Evolutionary conservation across 2,113 vertebrate genomes (phyloP), one percentile per base, ranked within the genome.

Genomic region (Phyllopteryx taeniolatus): DNA sequence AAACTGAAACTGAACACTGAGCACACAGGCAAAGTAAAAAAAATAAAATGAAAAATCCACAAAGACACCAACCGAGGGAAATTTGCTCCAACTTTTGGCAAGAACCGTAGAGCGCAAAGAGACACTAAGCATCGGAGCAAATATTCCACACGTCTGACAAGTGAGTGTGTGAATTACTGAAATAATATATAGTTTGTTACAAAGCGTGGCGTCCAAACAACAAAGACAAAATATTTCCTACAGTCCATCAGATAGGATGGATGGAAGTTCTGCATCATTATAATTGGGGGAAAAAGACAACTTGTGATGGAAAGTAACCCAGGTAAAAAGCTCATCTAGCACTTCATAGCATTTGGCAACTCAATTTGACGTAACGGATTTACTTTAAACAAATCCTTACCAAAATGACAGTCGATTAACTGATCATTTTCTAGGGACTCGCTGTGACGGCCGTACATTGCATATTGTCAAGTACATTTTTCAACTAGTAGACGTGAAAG

Each of bases 181-280:
- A 66, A 70, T 71, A 69, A 66, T 47, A 66, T 31, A 75, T 76
- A 57, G 68, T 13, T 5, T 27, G 57, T 76, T 44, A 62, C 9
- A 68, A 51, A n/a, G 53, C 33, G 67, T 20, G 60, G 35, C 33
- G 71, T 44, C 49, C 69, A 73, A 65, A 20, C 27, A 22, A 63
- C 22, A 31, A 51, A 22, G 8, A 51, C 8, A 42, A 63, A 68
- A 74, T n/a, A 20, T 51, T 9, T 49, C 19, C 53, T 61, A 61
- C 33, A 75, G 74, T 77, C 71, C 22, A 75, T 75, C 67, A 67
- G 59, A 74, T 39, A 67, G 56, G 59, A 60, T 22, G 56, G 47
- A 15, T 27, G 9, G 22, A 70, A 22, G 53, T 75, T 46, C 59
- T 79, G 54, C 74, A 39, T 70, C 66, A 69, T 65, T 68, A 22